phyloP scores from a whole-genome alignment of 2,113 vertebrate species.

The Dicentrarchus labrax region DNA sequence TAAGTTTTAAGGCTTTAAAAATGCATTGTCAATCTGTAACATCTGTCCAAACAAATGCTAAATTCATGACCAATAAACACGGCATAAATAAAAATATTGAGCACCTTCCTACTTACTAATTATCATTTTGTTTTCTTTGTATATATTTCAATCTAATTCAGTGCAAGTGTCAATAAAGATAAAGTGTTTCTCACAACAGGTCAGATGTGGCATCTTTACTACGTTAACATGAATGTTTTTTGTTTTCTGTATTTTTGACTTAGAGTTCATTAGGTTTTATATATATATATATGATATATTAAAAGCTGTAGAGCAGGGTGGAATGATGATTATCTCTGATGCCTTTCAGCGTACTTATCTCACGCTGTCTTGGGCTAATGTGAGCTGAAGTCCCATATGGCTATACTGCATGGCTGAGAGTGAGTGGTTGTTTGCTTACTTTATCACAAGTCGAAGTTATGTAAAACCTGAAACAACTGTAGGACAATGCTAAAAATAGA shows the following conservation, averaged over 20 bases:
- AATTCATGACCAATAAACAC: background rate
- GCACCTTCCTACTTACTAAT: background rate
- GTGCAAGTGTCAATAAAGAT: background rate
- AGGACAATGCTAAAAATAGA: conserved; percentile 43
- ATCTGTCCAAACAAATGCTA: background rate
- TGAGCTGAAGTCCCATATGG: conserved; percentile 68
- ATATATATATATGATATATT: background rate
- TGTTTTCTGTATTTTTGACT: background rate
- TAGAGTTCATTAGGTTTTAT: background rate
- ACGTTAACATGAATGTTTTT: too few relatives aligned
- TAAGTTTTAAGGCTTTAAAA: background rate
- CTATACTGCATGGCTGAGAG: conserved; percentile 32
- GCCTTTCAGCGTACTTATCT: conserved; percentile 40
- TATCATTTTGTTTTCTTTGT: background rate
- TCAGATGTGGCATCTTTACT: background rate
- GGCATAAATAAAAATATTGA: background rate
- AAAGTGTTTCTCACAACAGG: background rate
- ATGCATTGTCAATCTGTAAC: background rate
- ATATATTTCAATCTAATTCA: background rate
- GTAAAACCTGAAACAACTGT: conserved; percentile 53
- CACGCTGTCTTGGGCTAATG: conserved; percentile 58
- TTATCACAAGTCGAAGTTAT: conserved; percentile 43
- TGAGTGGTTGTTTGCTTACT: conserved; percentile 56
- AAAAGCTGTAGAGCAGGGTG: background rate
- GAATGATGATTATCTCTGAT: background rate